Base-by-base conservation (phyloP, 1,140 invertebrate species). In the Lordiphosa clarofinis region DNA sequence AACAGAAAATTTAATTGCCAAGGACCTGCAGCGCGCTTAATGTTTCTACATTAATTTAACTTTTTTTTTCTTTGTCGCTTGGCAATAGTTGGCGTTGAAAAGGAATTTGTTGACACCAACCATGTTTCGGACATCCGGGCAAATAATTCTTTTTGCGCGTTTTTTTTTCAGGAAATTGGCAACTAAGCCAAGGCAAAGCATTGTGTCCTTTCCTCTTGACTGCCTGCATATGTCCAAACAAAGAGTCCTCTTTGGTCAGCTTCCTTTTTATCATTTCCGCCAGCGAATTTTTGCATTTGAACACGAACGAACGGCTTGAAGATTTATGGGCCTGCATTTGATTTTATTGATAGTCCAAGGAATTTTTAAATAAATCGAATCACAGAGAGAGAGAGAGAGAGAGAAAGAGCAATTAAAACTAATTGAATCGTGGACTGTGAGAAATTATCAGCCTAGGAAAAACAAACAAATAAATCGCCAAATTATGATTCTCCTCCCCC, bases 71-170 rank as follows among this genome's bases (percentile, higher is more conserved):
- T 71, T 67, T 56, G 44, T 44, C 54, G 39, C 57, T 28, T 79
- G 74, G 73, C 64, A 64, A 64, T 64, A 40, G 61, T 46, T 47
- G 60, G 39, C 28, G 60, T 64, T 73, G 58, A 71, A 86, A 82
- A 73, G 61, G 63, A 79, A 81, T 86, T 86, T 82, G 71, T 64
- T 82, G 82, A 87, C 84, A 87, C 76, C 78, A 82, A 87, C 84
- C 87, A 87, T 87, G 82, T 87, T 87, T 87, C 78, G 82, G 71
- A 87, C 82, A 87, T 87, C 82, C 82, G 78, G 82, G 66, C 61
- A 82, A 87, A 86, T 87, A 78, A 87, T 75, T 82, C 73, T 86
- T 71, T 53, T 54, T 10, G n/a, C n/a, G n/a, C 35, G 9, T 6
- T 35, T 33, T 31, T 33, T 31, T 12, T 49, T 40, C 56, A 57